Evolutionary conservation across 2,113 vertebrate genomes (phyloP).

Genomic region (Numenius arquata): DNA sequence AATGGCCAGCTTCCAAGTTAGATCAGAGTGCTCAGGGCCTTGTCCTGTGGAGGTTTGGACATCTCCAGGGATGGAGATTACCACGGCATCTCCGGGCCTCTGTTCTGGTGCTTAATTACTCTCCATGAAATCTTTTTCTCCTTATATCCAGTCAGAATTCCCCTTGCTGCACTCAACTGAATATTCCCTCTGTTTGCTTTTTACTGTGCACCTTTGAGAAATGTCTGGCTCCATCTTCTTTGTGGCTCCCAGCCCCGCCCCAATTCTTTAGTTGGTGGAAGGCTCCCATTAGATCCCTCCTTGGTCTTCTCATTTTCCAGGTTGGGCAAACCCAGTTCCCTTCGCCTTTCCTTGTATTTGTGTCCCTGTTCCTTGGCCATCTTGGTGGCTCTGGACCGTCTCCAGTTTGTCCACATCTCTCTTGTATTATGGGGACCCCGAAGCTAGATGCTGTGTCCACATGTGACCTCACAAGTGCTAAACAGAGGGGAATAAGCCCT

Average conservation of each 20-base stretch:
- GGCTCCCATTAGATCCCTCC: not conserved
- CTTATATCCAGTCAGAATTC: not conserved
- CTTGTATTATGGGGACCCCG: not conserved
- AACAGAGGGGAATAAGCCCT: not conserved
- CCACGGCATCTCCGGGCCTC: not conserved
- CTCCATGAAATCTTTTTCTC: not conserved
- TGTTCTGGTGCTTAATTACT: not conserved
- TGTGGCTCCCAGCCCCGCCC: accelerated
- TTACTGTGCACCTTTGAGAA: not conserved
- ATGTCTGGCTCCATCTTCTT: not conserved
- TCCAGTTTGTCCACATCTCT: not conserved
- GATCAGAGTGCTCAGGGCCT: not conserved
- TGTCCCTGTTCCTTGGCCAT: not conserved
- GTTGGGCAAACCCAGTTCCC: not conserved
- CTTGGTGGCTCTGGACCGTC: not conserved
- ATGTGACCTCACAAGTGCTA: not conserved
- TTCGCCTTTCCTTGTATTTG: not conserved
- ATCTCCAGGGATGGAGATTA: not conserved
- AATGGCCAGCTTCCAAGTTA: not conserved
- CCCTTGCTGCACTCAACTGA: not conserved
- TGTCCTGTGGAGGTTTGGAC: not conserved
- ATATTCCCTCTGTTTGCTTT: not conserved
- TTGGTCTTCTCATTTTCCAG: not conserved
- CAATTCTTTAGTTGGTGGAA: not conserved
- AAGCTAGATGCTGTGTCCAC: not conserved